These are phyloP conservation scores for Theropithecus gelada DNA, from an alignment of 2,113 vertebrate species.

Conservation along the genomic window DNA sequence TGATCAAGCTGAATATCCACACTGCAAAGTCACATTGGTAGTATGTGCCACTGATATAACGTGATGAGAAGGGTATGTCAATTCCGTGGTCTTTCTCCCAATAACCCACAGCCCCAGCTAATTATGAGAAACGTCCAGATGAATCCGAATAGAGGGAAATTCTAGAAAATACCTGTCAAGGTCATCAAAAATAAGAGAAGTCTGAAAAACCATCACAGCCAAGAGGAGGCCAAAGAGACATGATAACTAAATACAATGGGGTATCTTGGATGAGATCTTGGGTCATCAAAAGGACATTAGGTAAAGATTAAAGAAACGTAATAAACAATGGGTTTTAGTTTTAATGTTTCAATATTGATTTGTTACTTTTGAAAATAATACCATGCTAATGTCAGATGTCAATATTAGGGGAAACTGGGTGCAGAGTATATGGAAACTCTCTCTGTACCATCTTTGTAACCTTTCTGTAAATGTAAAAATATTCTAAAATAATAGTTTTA, in stretches of 20 bases:
- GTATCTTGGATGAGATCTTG: neutral
- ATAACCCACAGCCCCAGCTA: neutral
- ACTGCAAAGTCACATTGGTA: neutral
- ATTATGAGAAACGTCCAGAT: neutral
- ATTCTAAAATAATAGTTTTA: neutral
- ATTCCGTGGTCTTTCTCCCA: neutral
- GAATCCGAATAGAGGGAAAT: neutral
- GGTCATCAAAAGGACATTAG: neutral
- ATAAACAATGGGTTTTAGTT: neutral
- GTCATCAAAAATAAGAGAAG: neutral
- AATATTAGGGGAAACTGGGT: neutral
- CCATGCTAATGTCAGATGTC: neutral
- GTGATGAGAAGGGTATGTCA: neutral
- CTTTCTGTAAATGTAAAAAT: neutral
- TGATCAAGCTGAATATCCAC: neutral
- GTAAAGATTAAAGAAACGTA: neutral
- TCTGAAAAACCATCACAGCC: neutral
- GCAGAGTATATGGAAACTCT: neutral
- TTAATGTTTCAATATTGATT: neutral
- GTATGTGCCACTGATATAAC: neutral
- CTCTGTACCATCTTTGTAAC: neutral
- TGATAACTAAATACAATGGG: neutral
- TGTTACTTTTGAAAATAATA: neutral
- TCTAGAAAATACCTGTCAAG: neutral
- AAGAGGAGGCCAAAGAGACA: neutral